A percentile compares a stretch with the other conserved stretches of the same genome.
These are phyloP conservation scores for Lepus europaeus DNA, from an alignment of 2,113 vertebrate species.

Conservation along the genomic window DNA sequence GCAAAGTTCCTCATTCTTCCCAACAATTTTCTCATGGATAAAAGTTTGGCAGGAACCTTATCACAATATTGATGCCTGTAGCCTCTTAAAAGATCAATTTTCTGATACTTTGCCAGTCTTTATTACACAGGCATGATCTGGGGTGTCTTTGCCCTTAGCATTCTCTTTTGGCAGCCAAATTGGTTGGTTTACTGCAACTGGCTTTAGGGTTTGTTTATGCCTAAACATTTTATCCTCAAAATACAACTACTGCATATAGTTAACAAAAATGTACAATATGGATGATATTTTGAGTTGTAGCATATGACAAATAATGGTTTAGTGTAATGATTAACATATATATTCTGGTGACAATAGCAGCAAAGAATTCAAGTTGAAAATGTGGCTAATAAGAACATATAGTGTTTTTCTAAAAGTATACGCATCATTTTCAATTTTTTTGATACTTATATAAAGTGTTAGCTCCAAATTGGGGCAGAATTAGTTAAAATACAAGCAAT, in stretches of 20 bases:
- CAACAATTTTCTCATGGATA: not conserved
- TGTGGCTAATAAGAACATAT: not conserved
- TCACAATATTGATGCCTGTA: not conserved
- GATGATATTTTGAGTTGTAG: not conserved
- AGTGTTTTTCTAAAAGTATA: not conserved
- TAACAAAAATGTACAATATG: not conserved
- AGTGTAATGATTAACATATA: not conserved
- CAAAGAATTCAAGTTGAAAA: not conserved
- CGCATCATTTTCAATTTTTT: constrained; percentile 38
- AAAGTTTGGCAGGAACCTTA: not conserved
- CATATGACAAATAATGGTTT: not conserved
- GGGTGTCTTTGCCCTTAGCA: not conserved
- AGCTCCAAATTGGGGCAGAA: not conserved
- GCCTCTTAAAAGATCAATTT: not conserved
- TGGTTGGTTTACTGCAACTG: constrained; percentile 1
- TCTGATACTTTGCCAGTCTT: not conserved
- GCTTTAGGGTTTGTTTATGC: constrained; percentile 21
- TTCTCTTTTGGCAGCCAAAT: constrained; percentile 6
- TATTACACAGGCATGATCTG: not conserved
- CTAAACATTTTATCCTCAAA: constrained; percentile 42
- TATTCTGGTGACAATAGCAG: not conserved
- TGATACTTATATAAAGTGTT: not conserved
- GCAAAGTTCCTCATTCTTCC: constrained; percentile 26
- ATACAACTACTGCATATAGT: not conserved
- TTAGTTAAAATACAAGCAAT: not conserved